Evolutionary conservation across 2,888 invertebrate genomes (phyloP).

Genomic region (Malacosoma neustria): DNA sequence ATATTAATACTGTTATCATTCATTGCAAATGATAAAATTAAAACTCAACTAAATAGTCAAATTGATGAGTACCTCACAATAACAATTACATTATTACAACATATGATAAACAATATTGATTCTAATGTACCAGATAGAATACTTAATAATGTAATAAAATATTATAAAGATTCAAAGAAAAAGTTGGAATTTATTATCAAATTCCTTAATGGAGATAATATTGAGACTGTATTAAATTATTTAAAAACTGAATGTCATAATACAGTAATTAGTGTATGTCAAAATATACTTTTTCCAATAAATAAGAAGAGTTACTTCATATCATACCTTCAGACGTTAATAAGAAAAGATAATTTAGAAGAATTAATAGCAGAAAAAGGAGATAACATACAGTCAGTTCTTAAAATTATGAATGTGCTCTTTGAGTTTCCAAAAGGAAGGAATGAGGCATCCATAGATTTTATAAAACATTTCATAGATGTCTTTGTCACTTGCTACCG

Average conservation of each 20-base stretch:
- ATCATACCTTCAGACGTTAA: constrained; percentile 47
- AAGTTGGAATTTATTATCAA: constrained; percentile 54
- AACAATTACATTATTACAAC: constrained; percentile 36
- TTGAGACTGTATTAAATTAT: constrained; percentile 50
- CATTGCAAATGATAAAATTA: constrained; percentile 47
- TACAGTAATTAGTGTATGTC: constrained; percentile 37
- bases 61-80: constrained; percentile 43
- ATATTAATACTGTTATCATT: constrained; percentile 36
- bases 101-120: constrained; percentile 24
- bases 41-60: constrained; percentile 33
- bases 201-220: constrained; percentile 40
- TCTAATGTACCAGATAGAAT: constrained; percentile 24
- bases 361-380: constrained; percentile 53
- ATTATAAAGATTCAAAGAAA: constrained; percentile 52
- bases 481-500: constrained; percentile 49
- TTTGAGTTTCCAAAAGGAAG: constrained; percentile 46
- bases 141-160: constrained; percentile 36
- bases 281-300: constrained; percentile 46
- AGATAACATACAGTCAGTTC: constrained; percentile 56
- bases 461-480: constrained; percentile 48
- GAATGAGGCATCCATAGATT: constrained; percentile 30
- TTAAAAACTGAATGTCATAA: constrained; percentile 34
- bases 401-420: constrained; percentile 56
- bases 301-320: constrained; percentile 47
- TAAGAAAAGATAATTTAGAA: constrained; percentile 50